Base-by-base conservation (phyloP, 2,888 invertebrate species). In the Nephrotoma flavescens region DNA sequence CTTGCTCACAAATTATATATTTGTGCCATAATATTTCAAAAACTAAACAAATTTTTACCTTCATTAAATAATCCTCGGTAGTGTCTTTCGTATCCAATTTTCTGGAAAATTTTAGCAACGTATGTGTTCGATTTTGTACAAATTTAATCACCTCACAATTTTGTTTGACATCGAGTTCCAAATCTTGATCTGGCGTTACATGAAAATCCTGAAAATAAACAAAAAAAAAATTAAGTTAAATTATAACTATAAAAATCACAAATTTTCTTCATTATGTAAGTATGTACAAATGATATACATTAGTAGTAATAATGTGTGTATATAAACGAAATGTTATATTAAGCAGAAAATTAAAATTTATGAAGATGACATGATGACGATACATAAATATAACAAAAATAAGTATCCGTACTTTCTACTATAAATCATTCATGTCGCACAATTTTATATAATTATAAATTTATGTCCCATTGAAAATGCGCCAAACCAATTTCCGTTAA, bases 91-190 rank as follows among this genome's bases (percentile, higher is more conserved):
- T 96, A 90, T 96, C 95, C 90, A 96, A 93, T 88, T 93, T 93
- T 88, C 96, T 93, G 88, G 94, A 93, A 90, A 96, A 96, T 90
- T 95, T 94, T 52, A 96, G 92, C 0, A 95, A 95, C 1, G 96
- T 96, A 91, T 96, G 96, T 6, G 96, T 96, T 88, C 93, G 93
- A 90, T 96, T 96, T 92, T 96, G 95, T 90, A 94, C 95, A 3
- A 95, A 96, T 31, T 95, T 93, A 89, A 96, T 93, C 88, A 96
- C 92, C 90, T 95, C 94, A 91, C 96, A 96, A 91, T 96, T 95
- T 91, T 95, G 95, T 87, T 95, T 94, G 87, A 94, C 93, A 91
- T 96, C 96, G 89, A 94, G 92, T 88, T 95, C 94, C 87, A 93
- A 92, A 88, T 94, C 93, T 88, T 93, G 93, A 83, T 92, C 92